Conservation (phyloP, 1,140 invertebrate genomes). For the Trachelipus rathkii region DNA sequence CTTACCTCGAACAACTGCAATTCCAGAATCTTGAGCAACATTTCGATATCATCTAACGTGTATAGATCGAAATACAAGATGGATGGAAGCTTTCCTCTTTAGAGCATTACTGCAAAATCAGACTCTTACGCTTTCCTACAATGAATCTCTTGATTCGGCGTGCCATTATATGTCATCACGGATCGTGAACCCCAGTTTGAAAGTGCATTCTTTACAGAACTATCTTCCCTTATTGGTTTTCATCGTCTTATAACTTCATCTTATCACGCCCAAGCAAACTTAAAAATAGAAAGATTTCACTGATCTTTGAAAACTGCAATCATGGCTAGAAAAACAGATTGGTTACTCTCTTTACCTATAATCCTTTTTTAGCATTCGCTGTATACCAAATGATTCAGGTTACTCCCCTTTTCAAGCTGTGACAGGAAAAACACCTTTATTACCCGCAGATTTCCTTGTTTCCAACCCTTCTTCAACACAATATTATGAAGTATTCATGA, state of each 20-base stretch:
- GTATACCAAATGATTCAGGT: too few species aligned
- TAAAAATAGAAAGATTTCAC: too few species aligned
- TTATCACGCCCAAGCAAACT: too few species aligned
- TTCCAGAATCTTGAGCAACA: not conserved
- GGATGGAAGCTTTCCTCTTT: conserved; percentile 29
- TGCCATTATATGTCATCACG: conserved; percentile 27
- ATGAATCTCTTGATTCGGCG: conserved; percentile 30
- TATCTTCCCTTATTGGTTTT: conserved; percentile 22
- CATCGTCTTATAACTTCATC: not conserved
- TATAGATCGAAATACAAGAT: conserved; percentile 9
- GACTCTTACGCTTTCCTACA: conserved; percentile 28
- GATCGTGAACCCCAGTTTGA: conserved; percentile 31
- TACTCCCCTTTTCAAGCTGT: too few species aligned
- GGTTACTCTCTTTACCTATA: too few species aligned
- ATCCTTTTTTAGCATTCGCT: too few species aligned
- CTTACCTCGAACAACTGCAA: not conserved
- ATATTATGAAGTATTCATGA: too few species aligned
- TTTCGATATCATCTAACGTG: not conserved
- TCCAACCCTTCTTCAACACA: too few species aligned
- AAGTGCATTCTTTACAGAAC: conserved; percentile 20
- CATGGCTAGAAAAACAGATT: too few species aligned
- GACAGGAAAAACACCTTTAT: too few species aligned
- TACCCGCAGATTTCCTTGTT: too few species aligned
- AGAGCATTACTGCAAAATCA: not conserved
- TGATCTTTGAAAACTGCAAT: too few species aligned